Conservation (phyloP, 2,888 invertebrate species). For the Stenolophus ochropezus region DNA sequence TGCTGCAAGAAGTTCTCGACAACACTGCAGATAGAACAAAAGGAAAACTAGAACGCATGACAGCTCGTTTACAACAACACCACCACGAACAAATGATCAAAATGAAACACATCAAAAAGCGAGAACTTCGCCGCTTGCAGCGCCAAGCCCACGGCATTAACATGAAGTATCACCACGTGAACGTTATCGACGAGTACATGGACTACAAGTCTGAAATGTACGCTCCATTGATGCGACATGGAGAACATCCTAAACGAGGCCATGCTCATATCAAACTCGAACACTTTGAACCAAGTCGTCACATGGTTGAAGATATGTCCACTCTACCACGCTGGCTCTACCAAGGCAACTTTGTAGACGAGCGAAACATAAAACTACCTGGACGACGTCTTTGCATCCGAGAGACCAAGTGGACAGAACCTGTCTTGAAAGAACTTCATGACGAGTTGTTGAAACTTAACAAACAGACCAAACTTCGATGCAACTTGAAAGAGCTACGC, state of each 20-base stretch:
- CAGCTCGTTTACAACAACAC: constrained; percentile 75
- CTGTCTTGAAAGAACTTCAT: constrained; percentile 77
- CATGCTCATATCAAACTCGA: constrained; percentile 74
- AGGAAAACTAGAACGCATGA: constrained; percentile 74
- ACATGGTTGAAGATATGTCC: constrained; percentile 71
- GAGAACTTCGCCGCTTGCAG: constrained; percentile 75
- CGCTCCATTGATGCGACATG: constrained; percentile 79
- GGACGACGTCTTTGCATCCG: constrained; percentile 75
- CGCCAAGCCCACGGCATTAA: constrained; percentile 70
- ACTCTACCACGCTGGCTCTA: constrained; percentile 75
- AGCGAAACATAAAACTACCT: constrained; percentile 72
- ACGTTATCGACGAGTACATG: constrained; percentile 74
- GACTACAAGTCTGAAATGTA: constrained; percentile 79
- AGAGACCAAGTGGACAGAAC: constrained; percentile 80
- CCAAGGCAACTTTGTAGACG: constrained; percentile 71
- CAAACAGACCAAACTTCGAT: constrained; percentile 68
- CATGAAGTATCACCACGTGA: constrained; percentile 71
- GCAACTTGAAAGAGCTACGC: constrained; percentile 66
- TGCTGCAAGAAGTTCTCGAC: constrained; percentile 76
- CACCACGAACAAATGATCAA: constrained; percentile 76
- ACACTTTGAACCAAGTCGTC: not conserved
- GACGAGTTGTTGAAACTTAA: constrained; percentile 74
- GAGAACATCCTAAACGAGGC: constrained; percentile 79
- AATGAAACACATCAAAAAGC: constrained; percentile 75
- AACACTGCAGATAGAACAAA: constrained; percentile 72